Percentiles rank a stretch among this genome's conserved stretches.
phyloP scores from a whole-genome alignment of 2,113 vertebrate species.

The Tachycineta bicolor region DNA sequence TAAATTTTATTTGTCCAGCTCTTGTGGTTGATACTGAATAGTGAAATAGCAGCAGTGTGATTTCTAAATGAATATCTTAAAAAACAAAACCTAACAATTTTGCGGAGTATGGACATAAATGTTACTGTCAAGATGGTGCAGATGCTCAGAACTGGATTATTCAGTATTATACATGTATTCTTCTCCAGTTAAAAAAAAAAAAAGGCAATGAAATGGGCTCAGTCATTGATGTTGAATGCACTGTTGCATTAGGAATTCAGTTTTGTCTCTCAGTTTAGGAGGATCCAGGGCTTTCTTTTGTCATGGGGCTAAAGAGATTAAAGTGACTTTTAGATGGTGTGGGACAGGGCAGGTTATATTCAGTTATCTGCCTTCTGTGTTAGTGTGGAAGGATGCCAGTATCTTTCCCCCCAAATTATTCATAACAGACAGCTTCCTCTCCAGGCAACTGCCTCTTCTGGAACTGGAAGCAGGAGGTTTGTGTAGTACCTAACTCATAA shows the following conservation, averaged over 20 bases:
- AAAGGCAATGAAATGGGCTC: not conserved
- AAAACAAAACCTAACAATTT: not conserved
- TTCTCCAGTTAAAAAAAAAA: not conserved
- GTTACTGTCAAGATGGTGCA: not conserved
- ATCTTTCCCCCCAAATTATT: rapidly evolving
- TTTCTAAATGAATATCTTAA: not conserved
- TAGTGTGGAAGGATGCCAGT: not conserved
- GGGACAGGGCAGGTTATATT: not conserved
- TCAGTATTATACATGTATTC: not conserved
- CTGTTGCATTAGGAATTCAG: not conserved
- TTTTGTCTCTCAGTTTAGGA: not conserved
- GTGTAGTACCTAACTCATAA: not conserved
- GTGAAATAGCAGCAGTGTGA: not conserved
- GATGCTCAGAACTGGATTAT: not conserved
- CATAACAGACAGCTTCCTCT: not conserved
- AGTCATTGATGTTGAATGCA: not conserved
- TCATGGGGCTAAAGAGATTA: not conserved
- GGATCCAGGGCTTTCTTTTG: not conserved
- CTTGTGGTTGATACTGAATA: not conserved
- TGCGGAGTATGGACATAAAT: not conserved
- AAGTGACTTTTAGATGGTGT: not conserved
- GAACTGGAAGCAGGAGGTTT: not conserved
- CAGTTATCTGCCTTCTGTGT: not conserved
- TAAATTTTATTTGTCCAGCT: not conserved
- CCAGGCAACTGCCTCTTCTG: not conserved